Evolutionary conservation across 2,113 vertebrate species (phyloP).

Genomic region (Jaculus jaculus): DNA sequence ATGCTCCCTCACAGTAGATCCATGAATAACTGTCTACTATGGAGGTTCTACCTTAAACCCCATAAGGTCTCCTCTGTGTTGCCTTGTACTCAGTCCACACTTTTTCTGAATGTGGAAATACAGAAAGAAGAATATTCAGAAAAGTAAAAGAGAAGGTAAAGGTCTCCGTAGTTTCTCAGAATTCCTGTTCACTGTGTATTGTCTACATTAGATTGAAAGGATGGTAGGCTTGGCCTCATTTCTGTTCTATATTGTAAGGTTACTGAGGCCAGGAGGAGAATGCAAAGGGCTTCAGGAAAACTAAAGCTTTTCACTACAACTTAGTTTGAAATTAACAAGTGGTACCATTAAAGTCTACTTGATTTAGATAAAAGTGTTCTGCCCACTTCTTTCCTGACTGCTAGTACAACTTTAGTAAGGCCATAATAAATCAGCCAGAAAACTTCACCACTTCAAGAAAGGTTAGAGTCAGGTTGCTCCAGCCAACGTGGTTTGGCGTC

Average conservation of each 20-base stretch:
- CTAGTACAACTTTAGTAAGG: background rate
- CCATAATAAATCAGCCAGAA: background rate
- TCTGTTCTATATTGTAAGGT: background rate
- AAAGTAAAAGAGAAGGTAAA: slow-evolving; percentile 26
- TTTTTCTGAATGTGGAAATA: background rate
- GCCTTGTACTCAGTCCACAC: background rate
- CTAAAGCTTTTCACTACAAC: background rate
- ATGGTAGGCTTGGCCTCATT: background rate
- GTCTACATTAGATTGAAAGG: slow-evolving; percentile 43
- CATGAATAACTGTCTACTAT: background rate
- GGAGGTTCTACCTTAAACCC: background rate
- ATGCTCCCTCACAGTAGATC: background rate
- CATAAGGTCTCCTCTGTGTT: background rate
- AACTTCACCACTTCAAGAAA: background rate
- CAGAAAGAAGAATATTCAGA: slow-evolving; percentile 24
- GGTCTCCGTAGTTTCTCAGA: slow-evolving; percentile 19
- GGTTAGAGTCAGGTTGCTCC: background rate
- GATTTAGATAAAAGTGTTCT: background rate
- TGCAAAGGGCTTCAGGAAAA: background rate
- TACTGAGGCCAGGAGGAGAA: background rate
- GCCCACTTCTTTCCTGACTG: background rate
- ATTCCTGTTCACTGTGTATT: slow-evolving; percentile 1
- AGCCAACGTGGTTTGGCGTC: background rate
- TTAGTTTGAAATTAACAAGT: background rate
- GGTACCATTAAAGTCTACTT: background rate